Conservation (phyloP, 2,888 invertebrate species). For the Hirtodrosophila duncani region DNA sequence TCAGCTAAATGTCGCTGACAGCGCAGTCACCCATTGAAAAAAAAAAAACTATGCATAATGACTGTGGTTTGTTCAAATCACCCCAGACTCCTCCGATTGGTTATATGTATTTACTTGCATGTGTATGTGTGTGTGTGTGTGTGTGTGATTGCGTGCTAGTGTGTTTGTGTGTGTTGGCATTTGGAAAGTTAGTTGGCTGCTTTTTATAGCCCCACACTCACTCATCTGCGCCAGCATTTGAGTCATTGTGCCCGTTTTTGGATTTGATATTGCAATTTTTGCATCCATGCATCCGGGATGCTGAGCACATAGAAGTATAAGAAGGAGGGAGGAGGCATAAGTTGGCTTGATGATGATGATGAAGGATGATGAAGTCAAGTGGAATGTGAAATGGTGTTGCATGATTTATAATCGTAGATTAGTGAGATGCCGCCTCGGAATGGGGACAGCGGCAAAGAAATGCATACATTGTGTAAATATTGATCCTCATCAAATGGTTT, state of each 20-base stretch:
- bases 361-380: slow-evolving; percentile 6
- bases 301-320: background rate
- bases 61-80: slow-evolving; percentile 32
- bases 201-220: slow-evolving; percentile 54
- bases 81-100: slow-evolving; percentile 7
- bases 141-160: background rate
- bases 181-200: slow-evolving; percentile 52
- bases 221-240: slow-evolving; percentile 39
- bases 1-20: slow-evolving; percentile 50
- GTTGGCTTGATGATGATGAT: slow-evolving; percentile 20
- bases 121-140: background rate
- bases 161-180: slow-evolving; percentile 36
- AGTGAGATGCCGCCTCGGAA: too few species aligned
- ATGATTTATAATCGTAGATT: background rate
- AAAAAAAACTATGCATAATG: slow-evolving; percentile 51
- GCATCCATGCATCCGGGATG: slow-evolving; percentile 51
- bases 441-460: too few species aligned
- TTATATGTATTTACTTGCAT: background rate
- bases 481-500: too few species aligned
- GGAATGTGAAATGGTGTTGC: slow-evolving; percentile 11
- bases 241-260: slow-evolving; percentile 56
- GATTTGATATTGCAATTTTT: slow-evolving; percentile 51
- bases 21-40: slow-evolving; percentile 34
- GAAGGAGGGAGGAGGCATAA: background rate
- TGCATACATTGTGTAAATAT: too few species aligned